Conservation (phyloP, 2,888 invertebrate species). For the Anticlea derivata region DNA sequence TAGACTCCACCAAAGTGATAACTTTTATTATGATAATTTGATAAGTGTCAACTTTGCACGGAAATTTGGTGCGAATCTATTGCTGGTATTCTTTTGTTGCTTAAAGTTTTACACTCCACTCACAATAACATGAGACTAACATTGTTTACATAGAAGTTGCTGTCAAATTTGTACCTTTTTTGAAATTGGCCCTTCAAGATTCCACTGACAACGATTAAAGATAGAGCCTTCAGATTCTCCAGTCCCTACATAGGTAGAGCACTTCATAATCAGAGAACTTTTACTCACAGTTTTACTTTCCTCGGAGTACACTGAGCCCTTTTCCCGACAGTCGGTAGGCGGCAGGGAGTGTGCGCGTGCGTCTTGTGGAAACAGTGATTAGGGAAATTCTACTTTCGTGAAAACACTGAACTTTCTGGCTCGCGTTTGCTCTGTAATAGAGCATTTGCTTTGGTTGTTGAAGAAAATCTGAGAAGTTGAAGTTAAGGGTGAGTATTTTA, state of each 20-base stretch:
- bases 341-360: constrained; percentile 44
- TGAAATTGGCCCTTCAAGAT: too few relatives aligned
- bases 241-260: constrained; percentile 6
- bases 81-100: too few relatives aligned
- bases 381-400: constrained; percentile 17
- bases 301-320: constrained; percentile 49
- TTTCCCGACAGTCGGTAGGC: constrained; percentile 66
- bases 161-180: too few relatives aligned
- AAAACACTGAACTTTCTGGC: constrained; percentile 11
- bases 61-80: too few relatives aligned
- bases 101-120: too few relatives aligned
- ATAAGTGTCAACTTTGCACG: too few relatives aligned
- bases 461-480: neutral
- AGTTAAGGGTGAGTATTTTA: constrained; percentile 4
- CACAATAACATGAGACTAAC: too few relatives aligned
- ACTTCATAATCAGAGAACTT: constrained; percentile 20
- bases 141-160: too few relatives aligned
- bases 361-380: constrained; percentile 19
- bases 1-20: too few relatives aligned
- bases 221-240: too few relatives aligned
- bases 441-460: neutral
- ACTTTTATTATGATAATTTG: too few relatives aligned
- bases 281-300: constrained; percentile 24
- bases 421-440: neutral
- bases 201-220: too few relatives aligned